Percentiles rank a stretch among this genome's conserved stretches.
Evolutionary conservation across 2,797 vertebrate genomes (phyloP).

Genomic region (Sphenopsis melanotis): DNA sequence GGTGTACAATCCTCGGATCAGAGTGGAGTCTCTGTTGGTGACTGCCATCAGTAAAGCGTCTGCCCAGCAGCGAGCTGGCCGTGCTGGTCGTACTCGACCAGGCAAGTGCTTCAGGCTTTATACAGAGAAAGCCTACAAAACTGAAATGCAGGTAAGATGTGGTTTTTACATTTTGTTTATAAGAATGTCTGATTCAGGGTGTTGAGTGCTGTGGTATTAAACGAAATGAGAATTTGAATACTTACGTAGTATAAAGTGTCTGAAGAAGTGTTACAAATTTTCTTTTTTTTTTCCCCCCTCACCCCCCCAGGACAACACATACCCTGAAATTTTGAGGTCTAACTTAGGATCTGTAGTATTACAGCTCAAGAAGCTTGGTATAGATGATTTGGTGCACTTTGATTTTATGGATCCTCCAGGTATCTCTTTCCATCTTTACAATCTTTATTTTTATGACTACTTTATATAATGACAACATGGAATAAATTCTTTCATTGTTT

Average conservation of each 20-base stretch:
- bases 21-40: slow-evolving; percentile 96
- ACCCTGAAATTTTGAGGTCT: slow-evolving; percentile 97
- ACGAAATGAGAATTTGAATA: background rate
- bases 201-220: background rate
- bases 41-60: slow-evolving; percentile 98
- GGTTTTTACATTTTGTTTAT: background rate
- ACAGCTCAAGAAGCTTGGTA: slow-evolving; percentile 97
- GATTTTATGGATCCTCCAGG: slow-evolving; percentile 99
- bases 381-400: slow-evolving; percentile 98
- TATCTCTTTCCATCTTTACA: slow-evolving; percentile 58
- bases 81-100: slow-evolving; percentile 91
- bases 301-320: slow-evolving; percentile 91
- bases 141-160: slow-evolving; percentile 91
- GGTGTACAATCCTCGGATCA: slow-evolving; percentile 96
- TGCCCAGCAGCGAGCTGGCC: slow-evolving; percentile 94
- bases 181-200: background rate
- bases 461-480: background rate
- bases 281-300: background rate
- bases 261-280: background rate
- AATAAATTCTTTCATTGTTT: background rate
- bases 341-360: slow-evolving; percentile 97
- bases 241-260: background rate
- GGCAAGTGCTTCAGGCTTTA: slow-evolving; percentile 97
- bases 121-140: slow-evolving; percentile 98
- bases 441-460: background rate